Evolutionary conservation across 2,113 vertebrate genomes (phyloP).

Genomic region (Rafetus swinhoei): DNA sequence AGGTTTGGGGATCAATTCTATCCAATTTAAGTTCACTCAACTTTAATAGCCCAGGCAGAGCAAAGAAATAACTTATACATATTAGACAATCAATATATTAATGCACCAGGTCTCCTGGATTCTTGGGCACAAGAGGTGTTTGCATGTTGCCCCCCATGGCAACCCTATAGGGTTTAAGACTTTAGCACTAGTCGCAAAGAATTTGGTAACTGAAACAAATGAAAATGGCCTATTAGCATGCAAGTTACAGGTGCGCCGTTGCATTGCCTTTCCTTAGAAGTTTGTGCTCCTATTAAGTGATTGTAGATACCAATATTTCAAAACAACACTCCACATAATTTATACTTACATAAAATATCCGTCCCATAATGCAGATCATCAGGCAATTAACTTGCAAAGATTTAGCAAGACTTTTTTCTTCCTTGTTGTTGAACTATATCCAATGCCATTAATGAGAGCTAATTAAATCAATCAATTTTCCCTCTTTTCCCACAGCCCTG

Average conservation of each 20-base stretch:
- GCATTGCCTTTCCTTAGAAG: background rate
- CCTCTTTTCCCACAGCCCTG: constrained; percentile 7
- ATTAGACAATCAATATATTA: constrained; percentile 16
- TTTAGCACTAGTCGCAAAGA: background rate
- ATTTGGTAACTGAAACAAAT: accelerated
- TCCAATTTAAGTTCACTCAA: background rate
- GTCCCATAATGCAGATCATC: constrained; percentile 53
- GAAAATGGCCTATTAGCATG: background rate
- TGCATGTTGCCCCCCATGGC: background rate
- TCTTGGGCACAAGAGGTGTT: background rate
- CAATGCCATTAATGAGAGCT: constrained; percentile 66
- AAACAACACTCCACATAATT: constrained; percentile 59
- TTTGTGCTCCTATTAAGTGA: background rate
- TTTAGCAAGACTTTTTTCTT: constrained; percentile 47
- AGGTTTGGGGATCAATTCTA: background rate
- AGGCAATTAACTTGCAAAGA: constrained; percentile 61
- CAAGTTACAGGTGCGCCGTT: background rate
- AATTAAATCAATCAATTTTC: constrained; percentile 74
- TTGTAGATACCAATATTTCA: constrained; percentile 43
- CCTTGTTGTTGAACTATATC: constrained; percentile 49
- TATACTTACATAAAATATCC: constrained; percentile 52
- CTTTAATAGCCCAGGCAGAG: background rate
- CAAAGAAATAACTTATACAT: constrained; percentile 52
- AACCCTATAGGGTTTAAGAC: background rate
- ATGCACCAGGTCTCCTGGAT: constrained; percentile 8